Evolutionary conservation across 2,888 invertebrate genomes (phyloP).

Genomic region (Artemia sp.): DNA sequence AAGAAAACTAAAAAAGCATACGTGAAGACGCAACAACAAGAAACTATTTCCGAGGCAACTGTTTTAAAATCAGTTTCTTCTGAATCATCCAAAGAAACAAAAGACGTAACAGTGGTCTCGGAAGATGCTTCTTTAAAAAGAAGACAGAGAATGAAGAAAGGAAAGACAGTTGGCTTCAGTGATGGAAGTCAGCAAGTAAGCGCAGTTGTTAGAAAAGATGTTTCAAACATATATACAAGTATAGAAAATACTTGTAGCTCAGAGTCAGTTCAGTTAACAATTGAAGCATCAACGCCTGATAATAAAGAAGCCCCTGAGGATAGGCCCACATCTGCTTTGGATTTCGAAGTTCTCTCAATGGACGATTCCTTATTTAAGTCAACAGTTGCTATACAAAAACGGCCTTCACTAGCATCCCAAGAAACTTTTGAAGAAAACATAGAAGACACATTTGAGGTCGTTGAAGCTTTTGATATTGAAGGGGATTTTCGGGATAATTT

Average conservation of each 20-base stretch:
- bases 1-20: constrained; percentile 20
- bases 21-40: neutral
- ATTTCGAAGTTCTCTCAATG: neutral
- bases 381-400: neutral
- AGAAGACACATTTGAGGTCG: constrained; percentile 1
- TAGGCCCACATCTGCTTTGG: neutral
- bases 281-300: neutral
- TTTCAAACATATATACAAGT: neutral
- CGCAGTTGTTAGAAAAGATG: constrained; percentile 1
- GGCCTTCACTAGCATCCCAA: neutral
- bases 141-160: constrained; percentile 19
- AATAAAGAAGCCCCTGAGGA: neutral
- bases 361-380: neutral
- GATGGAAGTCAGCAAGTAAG: constrained; percentile 17
- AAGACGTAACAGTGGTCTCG: neutral
- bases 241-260: neutral
- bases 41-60: constrained; percentile 10
- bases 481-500: too few relatives aligned
- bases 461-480: too few relatives aligned
- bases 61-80: neutral
- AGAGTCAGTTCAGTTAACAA: constrained; percentile 2
- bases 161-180: constrained; percentile 21
- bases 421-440: constrained; percentile 3
- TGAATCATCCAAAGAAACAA: neutral
- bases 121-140: constrained; percentile 15